Evolutionary conservation across 2,888 invertebrate species (phyloP), one percentile per base, ranked within the genome.

Genomic region (Chesias legatella): DNA sequence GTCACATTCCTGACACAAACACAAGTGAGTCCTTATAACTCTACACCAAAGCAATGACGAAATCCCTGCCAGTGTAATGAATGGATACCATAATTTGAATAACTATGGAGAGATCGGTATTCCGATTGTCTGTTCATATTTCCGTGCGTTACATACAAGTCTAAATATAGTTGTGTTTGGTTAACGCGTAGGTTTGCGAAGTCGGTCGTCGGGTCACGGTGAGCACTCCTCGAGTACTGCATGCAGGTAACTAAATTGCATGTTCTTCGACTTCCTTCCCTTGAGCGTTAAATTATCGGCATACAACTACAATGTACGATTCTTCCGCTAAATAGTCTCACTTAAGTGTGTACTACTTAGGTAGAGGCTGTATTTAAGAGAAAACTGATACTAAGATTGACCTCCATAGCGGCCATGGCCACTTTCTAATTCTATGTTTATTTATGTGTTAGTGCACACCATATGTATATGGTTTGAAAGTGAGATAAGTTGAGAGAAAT

Each of bases 71-170:
- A 17, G 17, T 23, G 6, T 25, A 32, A 33, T 42, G 29, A 63
- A 57, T 63, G 55, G 58, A 50, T 56, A 52, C 48, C 36, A 21
- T 25, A 36, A 67, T 73, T 71, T 69, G 56, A 70, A 71, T 72
- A 65, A 62, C 38, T 60, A 62, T 63, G 58, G 53, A 55, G 60
- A 62, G 59, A 65, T 73, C 60, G 51, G 40, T 49, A 31, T 37
- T 55, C 43, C 33, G 58, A 60, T 59, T 33, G 39, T 49, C 51
- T 50, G 56, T 48, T 57, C 51, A 52, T 60, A 49, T 63, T 63
- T 58, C 46, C 39, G 57, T 61, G 30, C 42, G 44, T 54, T 51
- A 35, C 37, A 32, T 28, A 37, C 43, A 30, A 23, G 34, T 36
- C 36, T 63, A 48, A 56, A 55, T 55, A 43, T 56, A 54, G 50